Conservation (phyloP, 1,140 invertebrate species). For the Ruditapes philippinarum region DNA sequence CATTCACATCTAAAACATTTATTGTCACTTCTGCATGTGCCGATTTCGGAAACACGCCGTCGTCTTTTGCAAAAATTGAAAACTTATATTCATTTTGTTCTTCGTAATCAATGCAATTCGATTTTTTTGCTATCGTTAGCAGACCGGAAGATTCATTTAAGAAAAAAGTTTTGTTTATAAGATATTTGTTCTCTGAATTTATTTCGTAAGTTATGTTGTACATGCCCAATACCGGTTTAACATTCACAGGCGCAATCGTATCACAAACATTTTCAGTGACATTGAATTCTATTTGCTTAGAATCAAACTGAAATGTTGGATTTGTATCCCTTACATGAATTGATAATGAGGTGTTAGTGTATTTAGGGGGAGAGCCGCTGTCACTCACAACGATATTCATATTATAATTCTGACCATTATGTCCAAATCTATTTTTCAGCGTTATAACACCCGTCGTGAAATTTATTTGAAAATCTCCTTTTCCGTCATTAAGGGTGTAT, state of each 20-base stretch:
- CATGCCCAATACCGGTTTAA: background rate
- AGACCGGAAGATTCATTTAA: background rate
- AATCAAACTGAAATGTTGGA: background rate
- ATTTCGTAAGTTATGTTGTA: background rate
- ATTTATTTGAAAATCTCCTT: slow-evolving; percentile 44
- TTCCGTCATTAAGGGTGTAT: background rate
- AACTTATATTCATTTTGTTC: background rate
- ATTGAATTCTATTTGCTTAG: background rate
- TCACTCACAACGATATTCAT: slow-evolving; percentile 20
- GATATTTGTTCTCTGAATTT: background rate
- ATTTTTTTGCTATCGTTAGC: background rate
- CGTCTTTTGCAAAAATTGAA: background rate
- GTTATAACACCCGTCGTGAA: background rate
- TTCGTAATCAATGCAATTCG: background rate
- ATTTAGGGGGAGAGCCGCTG: slow-evolving; percentile 11
- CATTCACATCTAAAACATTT: slow-evolving; percentile 18
- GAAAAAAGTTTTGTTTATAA: background rate
- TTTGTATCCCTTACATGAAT: background rate
- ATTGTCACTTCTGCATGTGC: background rate
- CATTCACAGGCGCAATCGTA: background rate
- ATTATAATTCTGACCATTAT: background rate
- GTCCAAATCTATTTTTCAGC: background rate
- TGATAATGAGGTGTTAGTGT: background rate
- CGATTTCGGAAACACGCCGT: background rate
- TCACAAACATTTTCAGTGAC: background rate